phyloP scores from a whole-genome alignment of 2,888 invertebrate genomes.

The Ypsolopha scabrella region DNA sequence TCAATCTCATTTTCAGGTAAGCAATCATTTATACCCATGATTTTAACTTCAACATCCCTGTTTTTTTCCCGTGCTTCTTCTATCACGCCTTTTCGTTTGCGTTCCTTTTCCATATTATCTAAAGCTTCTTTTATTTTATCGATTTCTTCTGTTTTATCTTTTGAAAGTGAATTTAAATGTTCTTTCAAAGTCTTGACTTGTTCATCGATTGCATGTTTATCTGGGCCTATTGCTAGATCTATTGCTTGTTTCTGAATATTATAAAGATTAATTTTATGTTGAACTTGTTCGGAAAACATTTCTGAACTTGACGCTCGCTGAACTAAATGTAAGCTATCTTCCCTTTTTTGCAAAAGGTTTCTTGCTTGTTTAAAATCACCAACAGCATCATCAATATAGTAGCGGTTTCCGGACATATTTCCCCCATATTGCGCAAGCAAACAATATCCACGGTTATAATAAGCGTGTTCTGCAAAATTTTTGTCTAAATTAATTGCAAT shows the following conservation, averaged over 20 bases:
- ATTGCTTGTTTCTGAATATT: constrained; percentile 9
- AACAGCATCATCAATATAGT: background rate
- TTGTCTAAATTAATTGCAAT: constrained; percentile 9
- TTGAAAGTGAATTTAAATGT: background rate
- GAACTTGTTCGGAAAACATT: constrained; percentile 11
- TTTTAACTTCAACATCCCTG: constrained; percentile 8
- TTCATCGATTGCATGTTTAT: constrained; percentile 1
- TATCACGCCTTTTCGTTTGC: constrained; percentile 7
- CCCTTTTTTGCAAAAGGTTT: constrained; percentile 7
- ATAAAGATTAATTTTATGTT: constrained; percentile 9
- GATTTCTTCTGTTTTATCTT: background rate
- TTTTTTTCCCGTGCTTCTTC: constrained; percentile 7
- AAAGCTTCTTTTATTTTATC: background rate
- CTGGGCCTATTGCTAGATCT: constrained; percentile 10
- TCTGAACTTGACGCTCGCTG: constrained; percentile 9
- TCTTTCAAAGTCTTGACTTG: background rate
- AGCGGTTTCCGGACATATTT: background rate
- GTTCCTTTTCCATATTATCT: background rate
- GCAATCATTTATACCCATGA: constrained; percentile 5
- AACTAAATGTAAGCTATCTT: constrained; percentile 9
- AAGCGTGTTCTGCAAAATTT: constrained; percentile 10
- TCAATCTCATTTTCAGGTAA: background rate
- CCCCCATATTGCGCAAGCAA: constrained; percentile 5
- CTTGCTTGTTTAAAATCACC: constrained; percentile 7
- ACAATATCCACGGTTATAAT: constrained; percentile 9